These are phyloP conservation scores for Halcyon smyrnensis DNA, from an alignment of 2,797 vertebrate species.

Conservation along the genomic window DNA sequence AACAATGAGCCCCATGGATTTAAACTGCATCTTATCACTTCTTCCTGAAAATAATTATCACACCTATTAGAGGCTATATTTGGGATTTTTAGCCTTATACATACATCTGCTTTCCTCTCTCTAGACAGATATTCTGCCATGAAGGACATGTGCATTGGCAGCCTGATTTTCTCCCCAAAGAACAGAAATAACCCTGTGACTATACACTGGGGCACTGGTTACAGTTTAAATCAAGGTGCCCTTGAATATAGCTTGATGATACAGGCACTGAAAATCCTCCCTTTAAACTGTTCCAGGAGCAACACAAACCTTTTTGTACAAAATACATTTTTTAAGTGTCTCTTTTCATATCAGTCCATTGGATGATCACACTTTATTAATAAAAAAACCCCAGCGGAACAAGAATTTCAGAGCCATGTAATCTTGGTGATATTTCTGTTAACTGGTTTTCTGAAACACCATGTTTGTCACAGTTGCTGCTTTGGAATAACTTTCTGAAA, in stretches of 20 bases:
- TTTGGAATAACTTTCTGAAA: background rate
- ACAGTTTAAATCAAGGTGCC: constrained; percentile 53
- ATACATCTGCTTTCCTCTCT: constrained; percentile 51
- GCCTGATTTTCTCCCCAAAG: constrained; percentile 59
- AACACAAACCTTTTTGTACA: background rate
- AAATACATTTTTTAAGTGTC: background rate
- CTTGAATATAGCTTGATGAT: constrained; percentile 41
- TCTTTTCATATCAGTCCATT: background rate
- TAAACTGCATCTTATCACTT: constrained; percentile 56
- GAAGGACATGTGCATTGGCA: constrained; percentile 51
- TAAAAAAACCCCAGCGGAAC: background rate
- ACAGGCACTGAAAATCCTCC: constrained; percentile 11
- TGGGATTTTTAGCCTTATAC: constrained; percentile 48
- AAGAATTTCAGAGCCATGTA: background rate
- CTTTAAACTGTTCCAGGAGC: constrained; percentile 4
- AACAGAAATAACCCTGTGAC: constrained; percentile 45
- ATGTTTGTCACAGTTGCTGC: background rate
- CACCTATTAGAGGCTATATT: constrained; percentile 64
- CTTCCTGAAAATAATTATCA: constrained; percentile 70
- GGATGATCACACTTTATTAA: background rate
- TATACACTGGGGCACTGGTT: constrained; percentile 24
- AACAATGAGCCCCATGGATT: constrained; percentile 58
- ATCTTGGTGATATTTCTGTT: background rate
- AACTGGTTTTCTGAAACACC: background rate
- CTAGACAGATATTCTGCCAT: constrained; percentile 54